Conservation (phyloP, 2,113 vertebrate species). For the Bubo scandiacus region DNA sequence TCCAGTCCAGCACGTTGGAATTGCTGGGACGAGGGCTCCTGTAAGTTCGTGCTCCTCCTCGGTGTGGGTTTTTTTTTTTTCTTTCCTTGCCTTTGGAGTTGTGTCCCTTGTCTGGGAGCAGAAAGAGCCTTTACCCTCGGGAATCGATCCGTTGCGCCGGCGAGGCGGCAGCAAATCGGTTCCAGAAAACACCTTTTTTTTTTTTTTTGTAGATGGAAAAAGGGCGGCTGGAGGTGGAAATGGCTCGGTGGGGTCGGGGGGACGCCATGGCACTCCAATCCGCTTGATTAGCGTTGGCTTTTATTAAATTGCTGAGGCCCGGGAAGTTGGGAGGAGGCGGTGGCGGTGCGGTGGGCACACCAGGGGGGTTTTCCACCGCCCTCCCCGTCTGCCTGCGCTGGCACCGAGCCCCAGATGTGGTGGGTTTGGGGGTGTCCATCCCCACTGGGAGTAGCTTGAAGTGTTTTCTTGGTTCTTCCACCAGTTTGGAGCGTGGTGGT, state of each 20-base stretch:
- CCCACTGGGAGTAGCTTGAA: fast-evolving
- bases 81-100: neutral
- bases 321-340: neutral
- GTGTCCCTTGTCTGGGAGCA: neutral
- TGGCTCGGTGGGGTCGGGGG: neutral
- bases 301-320: neutral
- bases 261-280: neutral
- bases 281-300: fast-evolving
- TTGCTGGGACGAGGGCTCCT: neutral
- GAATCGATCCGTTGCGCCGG: fast-evolving
- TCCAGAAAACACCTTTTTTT: neutral
- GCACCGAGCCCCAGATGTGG: fast-evolving
- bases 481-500: neutral
- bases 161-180: neutral
- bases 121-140: neutral
- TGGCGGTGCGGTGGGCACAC: fast-evolving
- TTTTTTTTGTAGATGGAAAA: neutral
- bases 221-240: neutral
- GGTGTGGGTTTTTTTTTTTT: too few species aligned
- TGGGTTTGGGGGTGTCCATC: neutral
- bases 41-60: neutral
- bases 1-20: neutral
- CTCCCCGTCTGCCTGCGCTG: fast-evolving
- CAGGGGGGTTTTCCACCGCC: neutral
- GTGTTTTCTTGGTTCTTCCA: neutral